Evolutionary conservation across 1,140 invertebrate species (phyloP).

Genomic region (Penaeus japonicus): DNA sequence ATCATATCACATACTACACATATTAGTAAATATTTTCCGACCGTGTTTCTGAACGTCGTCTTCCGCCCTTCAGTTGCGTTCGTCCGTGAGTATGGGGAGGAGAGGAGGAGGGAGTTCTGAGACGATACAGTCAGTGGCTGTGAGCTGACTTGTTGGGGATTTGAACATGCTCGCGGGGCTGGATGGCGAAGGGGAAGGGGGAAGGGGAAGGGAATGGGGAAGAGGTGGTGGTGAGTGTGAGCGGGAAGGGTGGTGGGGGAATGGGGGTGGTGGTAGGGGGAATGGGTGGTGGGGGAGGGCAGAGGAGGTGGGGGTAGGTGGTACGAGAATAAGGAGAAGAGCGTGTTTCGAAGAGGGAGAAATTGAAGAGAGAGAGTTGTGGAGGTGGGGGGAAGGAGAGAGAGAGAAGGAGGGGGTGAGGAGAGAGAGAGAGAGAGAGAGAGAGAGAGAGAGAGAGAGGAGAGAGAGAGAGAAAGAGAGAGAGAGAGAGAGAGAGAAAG

Average conservation of each 20-base stretch:
- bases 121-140: not conserved
- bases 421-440: not conserved
- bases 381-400: not conserved
- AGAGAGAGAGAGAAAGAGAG: too few relatives aligned
- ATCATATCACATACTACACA: too few relatives aligned
- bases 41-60: too few relatives aligned
- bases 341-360: not conserved
- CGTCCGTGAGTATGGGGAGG: too few relatives aligned
- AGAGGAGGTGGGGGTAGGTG: not conserved
- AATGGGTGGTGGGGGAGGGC: not conserved
- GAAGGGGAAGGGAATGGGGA: too few relatives aligned
- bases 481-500: too few relatives aligned
- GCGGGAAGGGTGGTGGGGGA: not conserved
- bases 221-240: not conserved
- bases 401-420: not conserved
- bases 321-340: not conserved
- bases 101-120: not conserved
- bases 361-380: not conserved
- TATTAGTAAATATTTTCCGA: too few relatives aligned
- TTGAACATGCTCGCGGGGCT: not conserved
- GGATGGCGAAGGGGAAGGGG: not conserved
- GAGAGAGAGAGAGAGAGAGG: not conserved
- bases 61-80: too few relatives aligned
- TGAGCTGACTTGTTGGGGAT: not conserved
- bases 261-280: too few relatives aligned